Conservation (phyloP, 2,888 invertebrate species). For the Bruchidius siliquastri region DNA sequence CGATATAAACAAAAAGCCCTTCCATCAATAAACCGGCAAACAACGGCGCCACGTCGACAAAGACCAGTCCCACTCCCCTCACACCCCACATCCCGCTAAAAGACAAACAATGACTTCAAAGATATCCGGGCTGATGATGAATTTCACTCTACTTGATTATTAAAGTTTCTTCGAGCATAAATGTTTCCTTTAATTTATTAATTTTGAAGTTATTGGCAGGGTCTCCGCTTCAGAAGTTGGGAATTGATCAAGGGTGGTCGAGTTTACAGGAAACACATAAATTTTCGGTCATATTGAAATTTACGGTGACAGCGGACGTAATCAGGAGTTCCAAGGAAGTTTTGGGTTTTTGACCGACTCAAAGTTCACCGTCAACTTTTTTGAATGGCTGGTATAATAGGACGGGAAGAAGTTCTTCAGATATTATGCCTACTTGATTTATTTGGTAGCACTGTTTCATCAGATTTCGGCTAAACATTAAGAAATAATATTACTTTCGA, state of each 20-base stretch:
- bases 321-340: background rate
- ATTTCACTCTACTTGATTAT: constrained; percentile 12
- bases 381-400: background rate
- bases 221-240: background rate
- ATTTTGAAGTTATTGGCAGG: constrained; percentile 15
- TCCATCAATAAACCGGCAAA: background rate
- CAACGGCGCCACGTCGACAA: background rate
- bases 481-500: too few species aligned
- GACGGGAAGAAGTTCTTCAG: too few species aligned
- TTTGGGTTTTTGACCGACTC: background rate
- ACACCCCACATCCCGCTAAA: background rate
- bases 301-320: background rate
- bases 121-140: constrained; percentile 8
- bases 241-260: background rate
- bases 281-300: background rate
- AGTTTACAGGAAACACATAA: background rate
- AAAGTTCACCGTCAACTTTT: background rate
- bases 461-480: too few species aligned
- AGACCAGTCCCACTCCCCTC: background rate
- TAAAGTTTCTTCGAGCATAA: constrained; percentile 3
- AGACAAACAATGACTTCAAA: constrained; percentile 20
- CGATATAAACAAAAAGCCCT: background rate
- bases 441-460: too few species aligned
- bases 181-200: constrained; percentile 14
- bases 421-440: too few species aligned